These are phyloP conservation scores for Ascidia mentula DNA, from an alignment of 23 tunicate species.

Conservation along the genomic window DNA sequence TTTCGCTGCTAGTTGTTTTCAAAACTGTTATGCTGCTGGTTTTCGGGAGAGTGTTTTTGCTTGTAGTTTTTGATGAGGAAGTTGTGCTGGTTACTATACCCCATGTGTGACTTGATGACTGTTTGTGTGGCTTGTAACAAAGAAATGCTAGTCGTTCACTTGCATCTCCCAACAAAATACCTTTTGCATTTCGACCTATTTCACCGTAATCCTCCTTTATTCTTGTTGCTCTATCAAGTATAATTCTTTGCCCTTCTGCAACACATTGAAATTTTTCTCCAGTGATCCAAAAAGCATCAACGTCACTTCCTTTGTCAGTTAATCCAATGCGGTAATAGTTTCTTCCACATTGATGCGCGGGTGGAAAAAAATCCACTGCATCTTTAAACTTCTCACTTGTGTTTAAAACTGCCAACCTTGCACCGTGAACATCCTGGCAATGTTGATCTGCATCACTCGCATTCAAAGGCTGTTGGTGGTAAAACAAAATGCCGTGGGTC, in stretches of 20 bases:
- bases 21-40: too few relatives aligned
- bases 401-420: conserved; percentile 2
- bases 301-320: background rate
- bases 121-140: conserved; percentile 8
- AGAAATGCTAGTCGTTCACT: background rate
- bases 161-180: background rate
- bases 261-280: background rate
- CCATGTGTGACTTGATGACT: too few relatives aligned
- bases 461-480: background rate
- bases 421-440: background rate
- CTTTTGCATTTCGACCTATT: background rate
- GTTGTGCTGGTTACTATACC: too few relatives aligned
- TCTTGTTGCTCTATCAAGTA: background rate
- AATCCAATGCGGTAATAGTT: background rate
- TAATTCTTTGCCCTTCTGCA: background rate
- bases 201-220: background rate
- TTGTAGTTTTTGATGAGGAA: too few relatives aligned
- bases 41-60: too few relatives aligned
- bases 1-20: too few relatives aligned
- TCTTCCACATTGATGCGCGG: background rate
- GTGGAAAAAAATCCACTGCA: background rate
- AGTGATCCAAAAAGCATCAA: background rate
- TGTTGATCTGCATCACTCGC: background rate
- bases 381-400: background rate
- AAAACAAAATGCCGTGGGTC: background rate